Percentiles rank a stretch among this genome's conserved stretches.
Conservation (phyloP, 2,797 vertebrate genomes). For the Syngnathus rostellatus region DNA sequence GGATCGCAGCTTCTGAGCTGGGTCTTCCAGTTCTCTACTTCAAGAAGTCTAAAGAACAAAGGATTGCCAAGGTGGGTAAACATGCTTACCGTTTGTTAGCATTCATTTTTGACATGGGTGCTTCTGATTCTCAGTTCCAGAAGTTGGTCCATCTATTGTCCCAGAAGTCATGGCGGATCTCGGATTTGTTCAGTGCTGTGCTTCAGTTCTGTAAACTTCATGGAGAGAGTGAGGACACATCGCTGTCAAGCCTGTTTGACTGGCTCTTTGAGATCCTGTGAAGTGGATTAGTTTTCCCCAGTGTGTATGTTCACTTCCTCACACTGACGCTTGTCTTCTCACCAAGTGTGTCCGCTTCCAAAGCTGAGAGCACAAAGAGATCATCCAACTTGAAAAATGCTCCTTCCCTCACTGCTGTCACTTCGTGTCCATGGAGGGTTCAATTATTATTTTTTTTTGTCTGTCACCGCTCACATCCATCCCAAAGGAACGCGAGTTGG, state of each 20-base stretch:
- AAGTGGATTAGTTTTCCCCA: constrained; percentile 17
- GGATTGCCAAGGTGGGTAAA: constrained; percentile 76
- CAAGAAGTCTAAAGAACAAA: constrained; percentile 83
- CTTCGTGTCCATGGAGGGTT: constrained; percentile 6
- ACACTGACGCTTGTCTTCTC: constrained; percentile 13
- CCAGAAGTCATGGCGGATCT: constrained; percentile 84
- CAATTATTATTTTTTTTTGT: constrained; percentile 18
- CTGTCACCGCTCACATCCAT: constrained; percentile 32
- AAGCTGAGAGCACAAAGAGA: constrained; percentile 24
- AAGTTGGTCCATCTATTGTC: constrained; percentile 82
- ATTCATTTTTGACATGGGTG: neutral
- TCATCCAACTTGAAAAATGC: constrained; percentile 26
- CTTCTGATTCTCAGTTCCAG: constrained; percentile 74
- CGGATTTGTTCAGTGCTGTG: constrained; percentile 84
- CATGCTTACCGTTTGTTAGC: neutral
- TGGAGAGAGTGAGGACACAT: constrained; percentile 54
- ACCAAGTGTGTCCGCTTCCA: constrained; percentile 23
- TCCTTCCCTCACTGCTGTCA: constrained; percentile 6
- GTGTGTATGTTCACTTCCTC: constrained; percentile 12
- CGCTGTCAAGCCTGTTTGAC: constrained; percentile 81
- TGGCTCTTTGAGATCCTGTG: constrained; percentile 87
- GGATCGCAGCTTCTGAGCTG: constrained; percentile 94
- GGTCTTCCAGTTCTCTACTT: constrained; percentile 86
- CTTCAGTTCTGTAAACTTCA: constrained; percentile 83
- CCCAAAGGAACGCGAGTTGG: constrained; percentile 27